A percentile compares a stretch with the other conserved stretches of the same genome.
These are phyloP conservation scores for Poeciliopsis gracilis DNA, from an alignment of 2,797 vertebrate species.

Conservation along the genomic window DNA sequence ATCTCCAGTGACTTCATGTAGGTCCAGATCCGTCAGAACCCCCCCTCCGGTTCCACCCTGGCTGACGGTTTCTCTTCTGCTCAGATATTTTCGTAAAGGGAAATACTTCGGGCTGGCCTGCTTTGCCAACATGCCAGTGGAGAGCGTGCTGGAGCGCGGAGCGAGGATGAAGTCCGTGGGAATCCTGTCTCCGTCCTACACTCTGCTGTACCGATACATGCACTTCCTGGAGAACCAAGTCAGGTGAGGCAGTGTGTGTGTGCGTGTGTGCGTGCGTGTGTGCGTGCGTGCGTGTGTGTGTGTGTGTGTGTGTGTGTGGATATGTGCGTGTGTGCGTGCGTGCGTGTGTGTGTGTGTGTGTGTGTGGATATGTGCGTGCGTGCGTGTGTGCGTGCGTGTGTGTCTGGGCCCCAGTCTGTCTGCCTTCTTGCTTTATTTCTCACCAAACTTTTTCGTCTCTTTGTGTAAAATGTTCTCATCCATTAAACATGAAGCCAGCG, in stretches of 20 bases:
- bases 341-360: constrained; percentile 77
- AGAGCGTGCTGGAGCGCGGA: constrained; percentile 94
- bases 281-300: constrained; percentile 81
- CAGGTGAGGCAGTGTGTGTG: constrained; percentile 76
- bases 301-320: constrained; percentile 82
- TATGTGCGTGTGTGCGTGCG: constrained; percentile 70
- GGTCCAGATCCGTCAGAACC: constrained; percentile 45
- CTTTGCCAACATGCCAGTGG: constrained; percentile 98
- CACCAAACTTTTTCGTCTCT: constrained; percentile 11
- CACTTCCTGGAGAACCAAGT: constrained; percentile 99
- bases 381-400: not conserved
- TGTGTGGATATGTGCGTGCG: constrained; percentile 75
- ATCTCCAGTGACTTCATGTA: constrained; percentile 98
- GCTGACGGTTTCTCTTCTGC: constrained; percentile 7
- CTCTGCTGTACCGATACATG: constrained; percentile 97
- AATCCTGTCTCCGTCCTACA: constrained; percentile 96
- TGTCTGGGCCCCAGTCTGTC: not conserved
- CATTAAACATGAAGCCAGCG: constrained; percentile 71
- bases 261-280: constrained; percentile 83
- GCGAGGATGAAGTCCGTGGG: constrained; percentile 99
- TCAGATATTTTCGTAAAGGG: constrained; percentile 97
- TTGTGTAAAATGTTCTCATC: constrained; percentile 62
- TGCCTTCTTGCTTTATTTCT: constrained; percentile 7
- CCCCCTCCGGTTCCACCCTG: constrained; percentile 14
- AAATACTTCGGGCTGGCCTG: constrained; percentile 96